Evolutionary conservation across 1,140 invertebrate species (phyloP), one percentile per base, ranked within the genome.

Genomic region (Lerema accius): DNA sequence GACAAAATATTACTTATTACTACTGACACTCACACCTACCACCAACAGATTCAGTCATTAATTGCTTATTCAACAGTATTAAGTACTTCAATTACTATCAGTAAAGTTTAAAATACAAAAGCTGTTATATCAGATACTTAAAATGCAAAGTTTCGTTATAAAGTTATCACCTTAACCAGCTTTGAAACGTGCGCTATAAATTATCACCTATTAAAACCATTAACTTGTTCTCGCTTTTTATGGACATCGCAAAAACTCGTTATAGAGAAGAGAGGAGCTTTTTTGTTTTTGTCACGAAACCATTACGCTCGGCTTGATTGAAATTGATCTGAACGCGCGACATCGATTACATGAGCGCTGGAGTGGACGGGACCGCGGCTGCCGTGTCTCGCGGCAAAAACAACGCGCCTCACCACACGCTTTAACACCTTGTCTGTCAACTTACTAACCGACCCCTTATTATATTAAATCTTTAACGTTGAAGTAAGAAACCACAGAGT

Each of bases 1-100:
- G 51, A 69, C 49, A 19, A 68, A 67, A 5, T 63, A 0, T 37
- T 39, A n/a, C n/a, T 14, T 11, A 40, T n/a, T 53, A n/a, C 17
- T 59, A n/a, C n/a, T n/a, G n/a, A n/a, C n/a, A n/a, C n/a, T n/a
- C n/a, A n/a, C n/a, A n/a, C n/a, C n/a, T n/a, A n/a, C n/a, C n/a
- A n/a, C n/a, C n/a, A n/a, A n/a, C n/a, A n/a, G n/a, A n/a, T n/a
- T n/a, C n/a, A n/a, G n/a, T n/a, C n/a, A n/a, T n/a, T n/a, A n/a
- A 46, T 37, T 59, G 35, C 19, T 23, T 23, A 23, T 23, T 23
- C 5, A 23, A 23, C 5, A 3, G 5, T 23, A 23, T 42, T n/a
- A 42, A 42, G 14, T 16, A n/a, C n/a, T n/a, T n/a, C n/a, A n/a
- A n/a, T n/a, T n/a, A n/a, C n/a, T n/a, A n/a, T n/a, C n/a, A n/a